These are phyloP conservation scores for Urocitellus parryii DNA, from an alignment of 2,113 vertebrate genomes.

Conservation along the genomic window DNA sequence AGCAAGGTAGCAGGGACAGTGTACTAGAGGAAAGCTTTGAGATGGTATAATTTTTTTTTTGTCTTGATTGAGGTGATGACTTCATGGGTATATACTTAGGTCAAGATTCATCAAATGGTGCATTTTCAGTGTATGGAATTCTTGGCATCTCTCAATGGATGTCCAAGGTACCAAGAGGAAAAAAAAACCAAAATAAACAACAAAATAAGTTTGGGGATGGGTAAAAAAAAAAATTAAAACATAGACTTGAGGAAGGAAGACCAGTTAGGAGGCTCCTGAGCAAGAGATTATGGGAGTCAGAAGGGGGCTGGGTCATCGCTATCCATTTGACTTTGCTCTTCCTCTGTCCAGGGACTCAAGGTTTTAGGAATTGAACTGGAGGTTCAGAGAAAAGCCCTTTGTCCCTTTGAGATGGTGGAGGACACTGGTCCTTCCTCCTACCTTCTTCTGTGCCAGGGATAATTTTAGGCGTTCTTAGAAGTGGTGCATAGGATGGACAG, in stretches of 20 bases:
- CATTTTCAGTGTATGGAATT: background rate
- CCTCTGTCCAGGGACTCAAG: background rate
- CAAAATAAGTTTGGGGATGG: background rate
- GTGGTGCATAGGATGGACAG: background rate
- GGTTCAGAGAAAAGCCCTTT: background rate
- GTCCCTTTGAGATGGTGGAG: background rate
- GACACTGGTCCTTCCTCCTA: background rate
- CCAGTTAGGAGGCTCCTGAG: background rate
- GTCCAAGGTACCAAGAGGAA: background rate
- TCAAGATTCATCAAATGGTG: background rate
- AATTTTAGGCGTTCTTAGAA: background rate
- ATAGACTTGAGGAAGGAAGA: background rate
- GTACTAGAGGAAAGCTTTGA: background rate
- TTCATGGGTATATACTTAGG: background rate
- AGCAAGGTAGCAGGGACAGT: background rate
- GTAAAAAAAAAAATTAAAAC: background rate
- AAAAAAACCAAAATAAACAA: background rate
- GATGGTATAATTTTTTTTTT: background rate
- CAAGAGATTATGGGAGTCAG: too few relatives aligned
- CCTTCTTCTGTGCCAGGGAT: background rate
- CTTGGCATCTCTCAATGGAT: background rate
- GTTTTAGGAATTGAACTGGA: background rate
- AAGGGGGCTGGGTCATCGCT: background rate
- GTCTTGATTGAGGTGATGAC: background rate
- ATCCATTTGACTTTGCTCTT: background rate